Conservation (phyloP, 1,140 invertebrate species). For the Caligus rogercresseyi region DNA sequence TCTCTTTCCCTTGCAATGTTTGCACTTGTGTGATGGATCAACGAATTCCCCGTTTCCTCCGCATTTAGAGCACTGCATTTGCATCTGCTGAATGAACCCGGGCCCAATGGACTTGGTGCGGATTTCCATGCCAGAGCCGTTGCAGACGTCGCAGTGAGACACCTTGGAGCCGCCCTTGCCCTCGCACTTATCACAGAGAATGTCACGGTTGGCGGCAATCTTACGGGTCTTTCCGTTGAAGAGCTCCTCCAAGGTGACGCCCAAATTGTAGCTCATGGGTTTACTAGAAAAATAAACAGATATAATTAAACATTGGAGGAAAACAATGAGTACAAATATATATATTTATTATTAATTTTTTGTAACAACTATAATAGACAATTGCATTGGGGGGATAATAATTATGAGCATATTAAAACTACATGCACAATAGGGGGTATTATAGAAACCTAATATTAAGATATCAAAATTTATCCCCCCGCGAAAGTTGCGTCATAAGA, state of each 20-base stretch:
- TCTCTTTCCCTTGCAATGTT: conserved; percentile 44
- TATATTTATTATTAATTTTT: too few relatives aligned
- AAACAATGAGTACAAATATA: too few relatives aligned
- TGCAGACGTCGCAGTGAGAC: conserved; percentile 27
- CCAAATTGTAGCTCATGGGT: conserved; percentile 24
- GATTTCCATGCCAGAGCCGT: conserved; percentile 31
- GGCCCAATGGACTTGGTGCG: conserved; percentile 31
- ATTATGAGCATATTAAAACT: too few relatives aligned
- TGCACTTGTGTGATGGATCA: conserved; percentile 44
- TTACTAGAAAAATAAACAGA: too few relatives aligned
- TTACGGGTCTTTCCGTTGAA: conserved; percentile 33
- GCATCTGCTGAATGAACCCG: conserved; percentile 35
- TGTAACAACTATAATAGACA: too few relatives aligned
- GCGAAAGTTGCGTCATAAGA: too few relatives aligned
- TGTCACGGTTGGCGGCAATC: conserved; percentile 31
- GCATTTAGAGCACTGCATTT: conserved; percentile 48
- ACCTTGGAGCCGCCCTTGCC: conserved; percentile 32
- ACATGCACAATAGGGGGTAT: too few relatives aligned
- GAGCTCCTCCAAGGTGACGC: conserved; percentile 33
- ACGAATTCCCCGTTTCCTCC: conserved; percentile 59
- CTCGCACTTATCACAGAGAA: conserved; percentile 30
- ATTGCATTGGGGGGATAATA: too few relatives aligned
- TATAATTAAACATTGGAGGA: too few relatives aligned
- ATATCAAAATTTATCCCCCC: too few relatives aligned
- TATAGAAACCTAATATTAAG: too few relatives aligned